Evolutionary conservation across 2,888 invertebrate species (phyloP).

Genomic region (Altica lythri): DNA sequence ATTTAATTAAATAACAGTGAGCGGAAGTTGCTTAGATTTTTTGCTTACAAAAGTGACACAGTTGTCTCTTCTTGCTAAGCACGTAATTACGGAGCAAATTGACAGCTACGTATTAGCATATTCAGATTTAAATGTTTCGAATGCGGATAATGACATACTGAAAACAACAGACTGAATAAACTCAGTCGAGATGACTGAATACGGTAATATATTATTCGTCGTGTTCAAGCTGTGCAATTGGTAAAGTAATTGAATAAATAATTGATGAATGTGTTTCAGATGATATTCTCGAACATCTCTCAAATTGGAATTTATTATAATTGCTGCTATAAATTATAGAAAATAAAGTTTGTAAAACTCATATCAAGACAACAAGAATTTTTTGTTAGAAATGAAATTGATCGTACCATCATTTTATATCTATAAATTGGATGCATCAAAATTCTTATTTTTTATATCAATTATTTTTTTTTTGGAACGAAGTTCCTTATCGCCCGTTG

Average conservation of each 20-base stretch:
- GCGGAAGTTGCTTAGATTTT: constrained; percentile 19
- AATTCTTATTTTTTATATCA: too few relatives aligned
- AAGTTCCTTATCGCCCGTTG: too few relatives aligned
- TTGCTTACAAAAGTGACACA: constrained; percentile 7
- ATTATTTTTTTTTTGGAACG: too few relatives aligned
- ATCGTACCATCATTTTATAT: too few relatives aligned
- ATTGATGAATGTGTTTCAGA: constrained; percentile 25
- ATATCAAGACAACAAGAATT: too few relatives aligned
- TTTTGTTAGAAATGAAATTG: too few relatives aligned
- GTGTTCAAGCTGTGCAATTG: constrained; percentile 24
- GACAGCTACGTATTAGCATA: constrained; percentile 21
- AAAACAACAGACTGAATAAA: constrained; percentile 18
- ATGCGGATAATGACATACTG: constrained; percentile 16
- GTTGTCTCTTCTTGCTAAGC: constrained; percentile 5
- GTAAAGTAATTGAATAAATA: constrained; percentile 25
- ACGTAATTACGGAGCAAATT: constrained; percentile 19
- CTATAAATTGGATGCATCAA: too few relatives aligned
- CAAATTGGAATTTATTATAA: constrained; percentile 19
- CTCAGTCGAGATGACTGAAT: constrained; percentile 15
- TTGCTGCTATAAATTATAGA: constrained; percentile 15
- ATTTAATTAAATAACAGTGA: constrained; percentile 13
- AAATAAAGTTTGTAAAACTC: not conserved
- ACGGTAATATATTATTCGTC: constrained; percentile 17
- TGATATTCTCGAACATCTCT: constrained; percentile 13
- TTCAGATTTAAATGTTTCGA: constrained; percentile 22